Evolutionary conservation across 2,113 vertebrate species (phyloP), one percentile per base, ranked within the genome.

Genomic region (Cettia cetti): DNA sequence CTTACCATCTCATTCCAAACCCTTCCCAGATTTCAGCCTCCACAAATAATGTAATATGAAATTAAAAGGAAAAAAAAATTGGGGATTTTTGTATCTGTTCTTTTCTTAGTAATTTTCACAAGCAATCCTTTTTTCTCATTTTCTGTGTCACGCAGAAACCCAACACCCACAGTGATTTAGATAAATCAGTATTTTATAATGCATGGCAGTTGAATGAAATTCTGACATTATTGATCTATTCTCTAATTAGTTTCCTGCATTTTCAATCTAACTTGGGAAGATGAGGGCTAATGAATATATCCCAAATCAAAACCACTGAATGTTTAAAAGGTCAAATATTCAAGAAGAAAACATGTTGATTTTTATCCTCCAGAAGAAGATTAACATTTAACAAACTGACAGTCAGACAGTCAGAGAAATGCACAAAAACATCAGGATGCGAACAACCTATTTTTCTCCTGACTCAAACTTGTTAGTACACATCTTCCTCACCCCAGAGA

Each of bases 271-370:
- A 78, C 75, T 90, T 63, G 35, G 47, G 64, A 80, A 95, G 71
- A 72, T 5, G 2, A 63, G 11, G 13, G 30, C 72, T 83, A 94
- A 93, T 74, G 53, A 95, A 63, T n/a, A 78, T 56, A 81, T 86
- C 64, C 72, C 71, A 47, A 92, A 90, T 75, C 60, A 91, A 93
- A 93, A 49, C 3, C 82, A 71, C 35, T 31, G 72, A 64, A 78
- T 53, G 49, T 70, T 96, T 93, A 86, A 90, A 96, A 96, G 94
- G 90, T 94, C 92, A 95, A 83, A 88, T 53, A 93, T 78, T 83
- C 75, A 64, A 93, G 82, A 33, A 89, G 71, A 83, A 95, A 83
- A 66, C 54, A 82, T 1, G 47, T 37, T 93, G 86, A 53, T 70
- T 94, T 88, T 75, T 63, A 92, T 83, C 56, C 45, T 81, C 59